phyloP scores from a whole-genome alignment of 2,888 invertebrate species.

The Neuroscelio doddi region DNA sequence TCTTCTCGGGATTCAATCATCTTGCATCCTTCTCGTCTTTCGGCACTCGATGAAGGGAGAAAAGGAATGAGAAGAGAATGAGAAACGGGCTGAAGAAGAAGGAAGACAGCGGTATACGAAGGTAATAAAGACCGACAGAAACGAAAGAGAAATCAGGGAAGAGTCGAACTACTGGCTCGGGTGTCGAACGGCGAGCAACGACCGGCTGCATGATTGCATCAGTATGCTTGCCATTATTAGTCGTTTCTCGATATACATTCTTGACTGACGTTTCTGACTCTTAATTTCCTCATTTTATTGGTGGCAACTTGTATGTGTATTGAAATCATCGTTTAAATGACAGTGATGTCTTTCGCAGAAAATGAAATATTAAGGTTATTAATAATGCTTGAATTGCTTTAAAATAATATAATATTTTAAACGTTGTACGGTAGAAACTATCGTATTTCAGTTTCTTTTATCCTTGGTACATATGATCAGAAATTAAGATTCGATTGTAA shows the following conservation, averaged over 20 bases:
- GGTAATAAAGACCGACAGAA: not conserved
- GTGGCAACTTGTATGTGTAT: slow-evolving; percentile 1
- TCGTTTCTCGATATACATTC: slow-evolving; percentile 19
- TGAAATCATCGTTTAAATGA: not conserved
- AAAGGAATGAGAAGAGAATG: slow-evolving; percentile 5
- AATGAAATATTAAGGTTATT: no score
- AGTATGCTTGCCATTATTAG: slow-evolving; percentile 2
- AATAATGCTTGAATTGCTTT: no score
- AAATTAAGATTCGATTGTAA: no score
- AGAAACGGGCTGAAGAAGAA: slow-evolving; percentile 6
- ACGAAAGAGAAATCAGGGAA: slow-evolving; percentile 2
- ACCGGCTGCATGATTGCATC: slow-evolving; percentile 10
- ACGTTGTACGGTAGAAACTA: no score
- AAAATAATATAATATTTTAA: no score
- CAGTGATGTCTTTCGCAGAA: no score
- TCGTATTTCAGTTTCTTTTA: no score
- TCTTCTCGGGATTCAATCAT: slow-evolving; percentile 8
- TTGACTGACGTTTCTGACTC: slow-evolving; percentile 5
- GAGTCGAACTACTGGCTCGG: slow-evolving; percentile 1
- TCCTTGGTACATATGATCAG: no score
- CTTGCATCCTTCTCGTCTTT: slow-evolving; percentile 3
- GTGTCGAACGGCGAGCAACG: slow-evolving; percentile 1
- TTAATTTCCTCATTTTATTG: slow-evolving; percentile 5
- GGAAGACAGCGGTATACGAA: no score
- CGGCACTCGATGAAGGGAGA: slow-evolving; percentile 6